Evolutionary conservation across 2,888 invertebrate species (phyloP).

Genomic region (Phortica magna): DNA sequence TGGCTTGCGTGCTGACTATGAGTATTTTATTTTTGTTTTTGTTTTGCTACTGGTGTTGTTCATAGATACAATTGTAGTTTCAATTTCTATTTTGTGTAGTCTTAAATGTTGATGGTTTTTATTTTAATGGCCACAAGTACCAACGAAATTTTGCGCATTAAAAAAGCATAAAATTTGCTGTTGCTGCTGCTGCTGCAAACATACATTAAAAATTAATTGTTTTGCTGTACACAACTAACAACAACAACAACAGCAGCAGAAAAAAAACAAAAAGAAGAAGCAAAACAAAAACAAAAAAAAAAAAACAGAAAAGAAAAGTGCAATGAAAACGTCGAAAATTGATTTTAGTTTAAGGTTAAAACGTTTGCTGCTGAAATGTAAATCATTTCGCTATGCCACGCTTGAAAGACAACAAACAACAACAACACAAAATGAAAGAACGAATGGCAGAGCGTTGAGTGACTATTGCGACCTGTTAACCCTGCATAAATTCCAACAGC

Average conservation of each 20-base stretch:
- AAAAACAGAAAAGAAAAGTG: background rate
- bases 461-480: slow-evolving; percentile 66
- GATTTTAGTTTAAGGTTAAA: slow-evolving; percentile 19
- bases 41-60: slow-evolving; percentile 62
- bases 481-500: slow-evolving; percentile 68
- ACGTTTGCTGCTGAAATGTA: slow-evolving; percentile 65
- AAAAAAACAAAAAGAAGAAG: slow-evolving; percentile 26
- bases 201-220: slow-evolving; percentile 62
- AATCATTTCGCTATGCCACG: slow-evolving; percentile 74
- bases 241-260: slow-evolving; percentile 32
- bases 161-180: slow-evolving; percentile 54
- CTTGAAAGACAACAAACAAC: slow-evolving; percentile 49
- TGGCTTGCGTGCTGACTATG: slow-evolving; percentile 37
- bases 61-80: slow-evolving; percentile 50
- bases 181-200: slow-evolving; percentile 46
- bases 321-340: slow-evolving; percentile 8
- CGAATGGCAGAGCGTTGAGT: slow-evolving; percentile 48
- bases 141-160: slow-evolving; percentile 10
- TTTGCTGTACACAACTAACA: slow-evolving; percentile 38
- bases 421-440: slow-evolving; percentile 5
- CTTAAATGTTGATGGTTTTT: background rate
- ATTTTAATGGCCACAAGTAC: slow-evolving; percentile 32
- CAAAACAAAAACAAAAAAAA: background rate
- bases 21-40: background rate
- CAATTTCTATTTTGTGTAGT: slow-evolving; percentile 43